Conservation (phyloP, 2,113 vertebrate species). For the Eretmochelys imbricata region DNA sequence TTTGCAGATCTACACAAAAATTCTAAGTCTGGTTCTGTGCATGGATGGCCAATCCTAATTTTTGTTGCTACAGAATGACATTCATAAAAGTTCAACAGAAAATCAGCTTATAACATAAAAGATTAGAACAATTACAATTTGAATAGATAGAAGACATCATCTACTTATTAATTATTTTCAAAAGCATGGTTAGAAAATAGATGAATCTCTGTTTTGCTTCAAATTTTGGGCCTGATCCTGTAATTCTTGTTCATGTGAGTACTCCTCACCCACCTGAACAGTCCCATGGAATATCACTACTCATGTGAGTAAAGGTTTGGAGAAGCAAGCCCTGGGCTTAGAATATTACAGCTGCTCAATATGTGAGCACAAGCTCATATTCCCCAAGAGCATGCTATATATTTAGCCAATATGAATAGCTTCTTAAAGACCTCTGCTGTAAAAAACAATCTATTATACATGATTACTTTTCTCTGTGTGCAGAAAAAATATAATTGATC, state of each 20-base stretch:
- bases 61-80: not conserved
- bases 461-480: slow-evolving; percentile 49
- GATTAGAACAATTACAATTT: not conserved
- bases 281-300: not conserved
- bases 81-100: not conserved
- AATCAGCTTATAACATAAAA: not conserved
- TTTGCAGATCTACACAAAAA: not conserved
- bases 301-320: not conserved
- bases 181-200: not conserved
- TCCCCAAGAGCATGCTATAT: not conserved
- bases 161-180: not conserved
- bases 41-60: not conserved
- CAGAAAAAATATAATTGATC: slow-evolving; percentile 88
- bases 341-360: not conserved
- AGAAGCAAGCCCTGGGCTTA: not conserved
- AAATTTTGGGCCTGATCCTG: not conserved
- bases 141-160: not conserved
- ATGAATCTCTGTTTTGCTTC: not conserved
- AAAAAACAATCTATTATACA: not conserved
- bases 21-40: not conserved
- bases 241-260: not conserved
- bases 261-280: not conserved
- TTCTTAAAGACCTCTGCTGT: not conserved
- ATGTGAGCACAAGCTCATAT: not conserved
- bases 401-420: not conserved